Evolutionary conservation across 2,797 vertebrate genomes (phyloP).

Genomic region (Carduelis carduelis): DNA sequence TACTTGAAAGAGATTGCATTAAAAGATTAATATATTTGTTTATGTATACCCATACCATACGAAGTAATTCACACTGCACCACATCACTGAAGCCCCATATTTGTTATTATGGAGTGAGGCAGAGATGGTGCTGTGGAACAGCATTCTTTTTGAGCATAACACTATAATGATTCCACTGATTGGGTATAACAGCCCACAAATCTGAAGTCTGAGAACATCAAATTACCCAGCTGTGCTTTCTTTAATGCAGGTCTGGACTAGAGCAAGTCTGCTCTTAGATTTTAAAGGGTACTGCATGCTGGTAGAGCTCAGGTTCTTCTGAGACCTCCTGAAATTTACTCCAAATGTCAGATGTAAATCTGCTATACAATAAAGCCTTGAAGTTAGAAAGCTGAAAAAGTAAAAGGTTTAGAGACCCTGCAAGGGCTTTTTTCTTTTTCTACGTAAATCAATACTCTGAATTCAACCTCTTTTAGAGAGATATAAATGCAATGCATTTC

Average conservation of each 20-base stretch:
- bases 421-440: neutral
- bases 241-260: neutral
- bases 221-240: neutral
- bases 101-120: neutral
- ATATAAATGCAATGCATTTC: constrained; percentile 17
- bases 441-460: neutral
- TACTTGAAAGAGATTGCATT: neutral
- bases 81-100: neutral
- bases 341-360: constrained; percentile 52
- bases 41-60: neutral
- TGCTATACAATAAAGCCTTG: neutral
- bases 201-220: neutral
- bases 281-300: neutral
- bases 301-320: neutral
- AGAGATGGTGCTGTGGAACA: neutral
- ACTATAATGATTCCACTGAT: neutral
- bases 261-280: neutral
- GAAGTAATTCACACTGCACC: neutral
- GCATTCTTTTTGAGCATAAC: neutral
- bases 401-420: neutral
- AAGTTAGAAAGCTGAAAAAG: constrained; percentile 11
- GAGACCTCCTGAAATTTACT: constrained; percentile 24
- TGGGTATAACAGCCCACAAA: neutral
- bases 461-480: neutral
- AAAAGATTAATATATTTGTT: neutral